Evolutionary conservation across 2,888 invertebrate species (phyloP).

Genomic region (Parochlus steinenii): DNA sequence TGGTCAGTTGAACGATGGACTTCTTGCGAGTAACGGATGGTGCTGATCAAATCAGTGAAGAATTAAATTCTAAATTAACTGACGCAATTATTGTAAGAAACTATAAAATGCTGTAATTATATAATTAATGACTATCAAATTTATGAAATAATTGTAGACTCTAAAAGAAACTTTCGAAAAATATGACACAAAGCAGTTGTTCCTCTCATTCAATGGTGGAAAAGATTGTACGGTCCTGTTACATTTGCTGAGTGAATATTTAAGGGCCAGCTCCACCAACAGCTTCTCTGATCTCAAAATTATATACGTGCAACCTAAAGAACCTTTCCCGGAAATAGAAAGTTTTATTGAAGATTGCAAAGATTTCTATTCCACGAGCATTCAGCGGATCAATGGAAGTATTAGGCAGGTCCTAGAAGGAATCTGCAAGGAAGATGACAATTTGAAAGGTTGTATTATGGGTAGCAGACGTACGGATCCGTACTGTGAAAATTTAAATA

Average conservation of each 20-base stretch:
- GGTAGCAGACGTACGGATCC: conserved; percentile 85
- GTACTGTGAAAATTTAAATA: conserved; percentile 44
- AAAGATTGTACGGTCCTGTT: conserved; percentile 94
- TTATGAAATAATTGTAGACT: conserved; percentile 41
- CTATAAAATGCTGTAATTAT: too few species aligned
- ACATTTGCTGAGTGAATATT: conserved; percentile 37
- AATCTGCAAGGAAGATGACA: conserved; percentile 38
- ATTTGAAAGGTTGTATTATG: conserved; percentile 75
- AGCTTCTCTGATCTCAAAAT: conserved; percentile 38
- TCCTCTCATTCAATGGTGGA: conserved; percentile 93
- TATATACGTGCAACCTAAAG: conserved; percentile 63
- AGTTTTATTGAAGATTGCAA: conserved; percentile 59
- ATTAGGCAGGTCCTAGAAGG: conserved; percentile 53
- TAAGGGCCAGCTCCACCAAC: conserved; percentile 27
- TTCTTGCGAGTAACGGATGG: too few species aligned
- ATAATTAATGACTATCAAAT: too few species aligned
- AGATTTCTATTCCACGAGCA: conserved; percentile 52
- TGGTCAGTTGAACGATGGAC: too few species aligned
- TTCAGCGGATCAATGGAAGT: conserved; percentile 48
- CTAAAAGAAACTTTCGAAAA: conserved; percentile 41
- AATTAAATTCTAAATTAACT: too few species aligned
- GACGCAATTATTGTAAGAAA: too few species aligned
- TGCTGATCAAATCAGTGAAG: too few species aligned
- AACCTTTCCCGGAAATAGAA: conserved; percentile 76
- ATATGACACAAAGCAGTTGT: conserved; percentile 58